These are phyloP conservation scores for Dinomys branickii DNA, from an alignment of 2,113 vertebrate species.

Conservation along the genomic window DNA sequence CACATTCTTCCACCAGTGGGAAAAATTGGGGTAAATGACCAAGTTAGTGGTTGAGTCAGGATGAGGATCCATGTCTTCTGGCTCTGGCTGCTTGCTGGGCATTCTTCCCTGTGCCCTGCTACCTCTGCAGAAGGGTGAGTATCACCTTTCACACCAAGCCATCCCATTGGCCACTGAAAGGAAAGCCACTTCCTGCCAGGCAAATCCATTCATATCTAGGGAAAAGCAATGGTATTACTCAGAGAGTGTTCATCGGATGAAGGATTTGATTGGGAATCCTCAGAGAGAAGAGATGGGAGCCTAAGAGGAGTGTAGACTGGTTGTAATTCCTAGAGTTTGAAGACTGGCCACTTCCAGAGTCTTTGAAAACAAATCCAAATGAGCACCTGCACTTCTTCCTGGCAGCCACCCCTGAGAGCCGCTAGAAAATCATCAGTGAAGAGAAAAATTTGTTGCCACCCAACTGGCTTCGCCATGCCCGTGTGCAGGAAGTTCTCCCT, in stretches of 20 bases:
- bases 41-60: not conserved
- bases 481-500: not conserved
- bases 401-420: not conserved
- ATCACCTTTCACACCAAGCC: not conserved
- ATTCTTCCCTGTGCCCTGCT: not conserved
- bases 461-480: not conserved
- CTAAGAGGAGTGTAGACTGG: not conserved
- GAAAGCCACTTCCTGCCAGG: not conserved
- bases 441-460: not conserved
- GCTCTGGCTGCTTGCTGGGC: not conserved
- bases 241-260: not conserved
- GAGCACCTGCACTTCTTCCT: not conserved
- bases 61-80: not conserved
- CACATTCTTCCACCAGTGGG: not conserved
- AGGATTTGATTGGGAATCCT: not conserved
- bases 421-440: not conserved
- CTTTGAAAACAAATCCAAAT: not conserved
- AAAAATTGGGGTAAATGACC: not conserved
- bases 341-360: not conserved
- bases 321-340: not conserved
- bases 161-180: not conserved
- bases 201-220: not conserved
- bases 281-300: not conserved
- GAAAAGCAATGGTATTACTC: not conserved
- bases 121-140: not conserved